A percentile compares a stretch with the other conserved stretches of the same genome.
These are phyloP conservation scores for Criorhina ranunculi DNA, from an alignment of 2,888 invertebrate genomes.

Conservation along the genomic window DNA sequence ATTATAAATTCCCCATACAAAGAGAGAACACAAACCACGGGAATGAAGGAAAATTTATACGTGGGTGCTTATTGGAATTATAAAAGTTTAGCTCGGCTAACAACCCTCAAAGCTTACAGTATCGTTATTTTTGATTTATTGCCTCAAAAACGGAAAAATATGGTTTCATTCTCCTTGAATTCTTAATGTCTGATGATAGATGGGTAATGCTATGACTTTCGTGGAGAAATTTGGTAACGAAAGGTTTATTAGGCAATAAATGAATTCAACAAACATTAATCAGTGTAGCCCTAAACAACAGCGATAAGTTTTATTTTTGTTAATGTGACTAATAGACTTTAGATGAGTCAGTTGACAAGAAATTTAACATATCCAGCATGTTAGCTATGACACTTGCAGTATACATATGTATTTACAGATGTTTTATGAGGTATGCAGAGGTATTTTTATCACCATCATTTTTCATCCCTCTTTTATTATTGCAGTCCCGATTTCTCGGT, in stretches of 20 bases:
- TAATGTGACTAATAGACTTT: not conserved
- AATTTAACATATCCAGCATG: too few relatives aligned
- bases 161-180: not conserved
- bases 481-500: too few relatives aligned
- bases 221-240: not conserved
- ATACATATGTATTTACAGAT: too few relatives aligned
- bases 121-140: slow-evolving; percentile 1
- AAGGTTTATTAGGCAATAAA: not conserved
- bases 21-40: not conserved
- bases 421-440: too few relatives aligned
- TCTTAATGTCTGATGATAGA: not conserved
- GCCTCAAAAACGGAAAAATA: not conserved
- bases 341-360: not conserved
- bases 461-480: too few relatives aligned
- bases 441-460: too few relatives aligned
- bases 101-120: not conserved
- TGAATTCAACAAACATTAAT: too few relatives aligned
- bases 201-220: not conserved
- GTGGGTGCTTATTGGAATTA: not conserved
- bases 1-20: not conserved
- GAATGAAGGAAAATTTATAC: not conserved
- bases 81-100: not conserved
- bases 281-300: too few relatives aligned
- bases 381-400: too few relatives aligned
- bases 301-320: not conserved